phyloP scores from a whole-genome alignment of 2,113 vertebrate genomes.

The Coracopsis vasa region DNA sequence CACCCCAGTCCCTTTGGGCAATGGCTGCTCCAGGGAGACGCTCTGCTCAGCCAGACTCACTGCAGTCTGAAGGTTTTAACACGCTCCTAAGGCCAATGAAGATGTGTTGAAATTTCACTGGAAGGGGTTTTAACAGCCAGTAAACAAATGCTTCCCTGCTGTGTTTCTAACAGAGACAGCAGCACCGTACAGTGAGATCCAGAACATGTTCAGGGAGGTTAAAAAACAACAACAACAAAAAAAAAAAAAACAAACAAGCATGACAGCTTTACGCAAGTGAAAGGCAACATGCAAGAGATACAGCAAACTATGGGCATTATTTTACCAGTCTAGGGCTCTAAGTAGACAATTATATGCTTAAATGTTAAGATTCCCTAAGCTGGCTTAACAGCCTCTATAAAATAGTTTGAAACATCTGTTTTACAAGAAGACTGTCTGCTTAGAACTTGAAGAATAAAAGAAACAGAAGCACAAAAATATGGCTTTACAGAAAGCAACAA shows the following conservation, averaged over 20 bases:
- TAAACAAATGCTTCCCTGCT: neutral
- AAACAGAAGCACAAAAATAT: neutral
- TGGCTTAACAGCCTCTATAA: neutral
- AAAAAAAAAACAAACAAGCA: neutral
- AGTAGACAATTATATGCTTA: neutral
- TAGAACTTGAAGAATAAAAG: conserved; percentile 23
- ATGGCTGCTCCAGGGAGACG: fast-evolving
- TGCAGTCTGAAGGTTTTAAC: fast-evolving
- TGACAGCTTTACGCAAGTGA: neutral
- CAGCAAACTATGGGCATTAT: neutral
- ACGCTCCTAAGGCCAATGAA: neutral
- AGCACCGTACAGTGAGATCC: neutral
- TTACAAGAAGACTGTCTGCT: neutral
- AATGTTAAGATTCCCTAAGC: conserved; percentile 3
- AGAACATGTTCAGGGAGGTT: neutral
- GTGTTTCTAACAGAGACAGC: neutral
- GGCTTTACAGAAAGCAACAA: fast-evolving
- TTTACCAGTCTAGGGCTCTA: neutral
- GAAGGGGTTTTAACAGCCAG: neutral
- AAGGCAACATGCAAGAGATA: neutral
- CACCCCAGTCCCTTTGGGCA: fast-evolving
- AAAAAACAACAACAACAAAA: neutral
- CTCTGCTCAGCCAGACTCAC: neutral
- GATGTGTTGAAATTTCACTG: fast-evolving
- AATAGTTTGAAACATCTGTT: neutral